Evolutionary conservation across 2,888 invertebrate species (phyloP).

Genomic region (Glaucopsyche alexis): DNA sequence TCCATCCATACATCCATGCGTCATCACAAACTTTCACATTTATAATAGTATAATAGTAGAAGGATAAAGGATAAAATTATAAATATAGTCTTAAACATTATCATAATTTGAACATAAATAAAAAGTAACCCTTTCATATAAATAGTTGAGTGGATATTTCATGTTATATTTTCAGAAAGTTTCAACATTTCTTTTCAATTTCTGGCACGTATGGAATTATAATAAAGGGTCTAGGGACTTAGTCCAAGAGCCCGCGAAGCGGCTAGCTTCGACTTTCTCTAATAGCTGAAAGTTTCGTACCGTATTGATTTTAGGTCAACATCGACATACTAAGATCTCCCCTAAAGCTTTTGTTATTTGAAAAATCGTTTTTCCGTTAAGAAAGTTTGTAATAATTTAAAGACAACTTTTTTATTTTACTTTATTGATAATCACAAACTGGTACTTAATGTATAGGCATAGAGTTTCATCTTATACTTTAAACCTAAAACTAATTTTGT

Average conservation of each 20-base stretch:
- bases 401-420: too few relatives aligned
- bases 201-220: conserved; percentile 6
- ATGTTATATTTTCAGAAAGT: conserved; percentile 16
- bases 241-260: background rate
- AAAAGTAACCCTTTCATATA: background rate
- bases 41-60: too few relatives aligned
- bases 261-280: background rate
- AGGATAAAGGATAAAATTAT: too few relatives aligned
- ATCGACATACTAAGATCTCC: background rate
- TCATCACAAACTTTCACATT: too few relatives aligned
- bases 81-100: background rate
- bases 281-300: background rate
- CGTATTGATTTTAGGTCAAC: conserved; percentile 3
- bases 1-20: too few relatives aligned
- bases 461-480: too few relatives aligned
- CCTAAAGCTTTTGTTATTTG: background rate
- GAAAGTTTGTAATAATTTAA: too few relatives aligned
- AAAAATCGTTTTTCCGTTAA: too few relatives aligned
- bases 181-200: conserved; percentile 13
- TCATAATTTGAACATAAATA: conserved; percentile 13
- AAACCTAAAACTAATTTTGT: too few relatives aligned
- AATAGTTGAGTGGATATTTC: background rate
- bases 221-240: conserved; percentile 2
- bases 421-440: too few relatives aligned
- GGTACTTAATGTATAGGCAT: too few relatives aligned